Conservation (phyloP, 2,113 vertebrate species). For the Tetrax tetrax region DNA sequence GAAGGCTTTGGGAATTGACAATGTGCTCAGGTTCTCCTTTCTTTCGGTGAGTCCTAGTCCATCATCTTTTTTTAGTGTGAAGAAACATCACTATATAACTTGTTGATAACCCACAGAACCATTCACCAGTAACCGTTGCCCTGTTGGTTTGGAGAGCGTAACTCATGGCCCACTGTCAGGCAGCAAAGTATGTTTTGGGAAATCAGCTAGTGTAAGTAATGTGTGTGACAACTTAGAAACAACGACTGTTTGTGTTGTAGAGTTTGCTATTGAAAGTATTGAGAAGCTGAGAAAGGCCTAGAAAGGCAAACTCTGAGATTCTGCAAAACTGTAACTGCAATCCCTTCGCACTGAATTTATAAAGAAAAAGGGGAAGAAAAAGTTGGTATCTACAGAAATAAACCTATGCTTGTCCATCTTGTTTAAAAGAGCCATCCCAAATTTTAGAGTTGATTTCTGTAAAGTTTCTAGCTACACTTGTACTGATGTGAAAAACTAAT, state of each 20-base stretch:
- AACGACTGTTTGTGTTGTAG: neutral
- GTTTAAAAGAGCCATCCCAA: neutral
- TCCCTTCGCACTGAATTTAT: neutral
- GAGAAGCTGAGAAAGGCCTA: neutral
- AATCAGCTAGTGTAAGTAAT: neutral
- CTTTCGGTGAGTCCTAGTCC: slow-evolving; percentile 85
- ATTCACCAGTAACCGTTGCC: neutral
- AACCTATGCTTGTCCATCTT: neutral
- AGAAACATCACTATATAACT: neutral
- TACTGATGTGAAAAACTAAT: neutral
- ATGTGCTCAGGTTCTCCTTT: slow-evolving; percentile 96
- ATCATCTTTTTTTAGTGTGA: neutral
- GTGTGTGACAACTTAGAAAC: neutral
- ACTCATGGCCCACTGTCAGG: accelerated
- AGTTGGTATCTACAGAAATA: neutral
- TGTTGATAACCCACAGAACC: neutral
- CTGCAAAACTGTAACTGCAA: neutral
- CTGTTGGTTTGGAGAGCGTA: neutral
- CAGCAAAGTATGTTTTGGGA: neutral
- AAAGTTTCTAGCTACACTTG: neutral
- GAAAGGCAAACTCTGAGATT: neutral
- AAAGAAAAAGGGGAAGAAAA: neutral
- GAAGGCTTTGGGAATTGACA: slow-evolving; percentile 96
- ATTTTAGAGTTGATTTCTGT: neutral
- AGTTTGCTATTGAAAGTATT: neutral